Percentiles rank a stretch among this genome's conserved stretches.
Conservation (phyloP, 2,888 invertebrate genomes). For the Pseudococcus jackbeardsleyi region DNA sequence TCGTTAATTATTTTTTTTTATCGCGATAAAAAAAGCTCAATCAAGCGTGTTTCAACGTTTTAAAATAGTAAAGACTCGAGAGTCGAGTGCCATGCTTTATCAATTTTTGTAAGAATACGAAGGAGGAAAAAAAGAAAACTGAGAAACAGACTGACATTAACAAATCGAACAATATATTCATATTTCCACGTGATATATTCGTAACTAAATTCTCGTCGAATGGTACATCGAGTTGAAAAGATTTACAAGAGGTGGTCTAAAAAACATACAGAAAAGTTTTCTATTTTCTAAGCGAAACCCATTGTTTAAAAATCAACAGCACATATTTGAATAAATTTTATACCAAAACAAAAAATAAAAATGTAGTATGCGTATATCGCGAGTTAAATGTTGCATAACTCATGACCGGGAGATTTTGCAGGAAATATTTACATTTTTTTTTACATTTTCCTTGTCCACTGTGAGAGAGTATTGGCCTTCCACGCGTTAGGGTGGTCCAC, state of each 20-base stretch:
- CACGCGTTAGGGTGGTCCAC: too few species aligned
- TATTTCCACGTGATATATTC: not conserved
- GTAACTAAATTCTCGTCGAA: slow-evolving; percentile 17
- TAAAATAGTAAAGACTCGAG: too few species aligned
- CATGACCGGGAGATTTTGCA: slow-evolving; percentile 8
- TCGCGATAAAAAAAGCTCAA: too few species aligned
- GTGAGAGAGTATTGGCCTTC: too few species aligned
- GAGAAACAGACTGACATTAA: too few species aligned
- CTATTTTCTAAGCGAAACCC: not conserved
- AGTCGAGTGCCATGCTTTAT: too few species aligned
- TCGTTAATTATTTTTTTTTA: too few species aligned
- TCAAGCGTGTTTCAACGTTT: too few species aligned
- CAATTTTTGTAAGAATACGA: too few species aligned
- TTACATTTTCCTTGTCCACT: too few species aligned
- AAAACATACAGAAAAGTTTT: not conserved
- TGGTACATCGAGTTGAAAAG: slow-evolving; percentile 6
- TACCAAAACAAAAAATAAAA: not conserved
- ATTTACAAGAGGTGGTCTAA: not conserved
- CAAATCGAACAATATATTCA: not conserved
- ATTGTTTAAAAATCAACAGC: slow-evolving; percentile 50
- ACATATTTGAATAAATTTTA: slow-evolving; percentile 46
- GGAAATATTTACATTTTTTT: slow-evolving; percentile 44
- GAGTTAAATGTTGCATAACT: slow-evolving; percentile 55
- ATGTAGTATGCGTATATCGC: not conserved
- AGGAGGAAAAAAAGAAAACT: too few species aligned